These are phyloP conservation scores for Drosophila merina DNA, from an alignment of 2,888 invertebrate species.

Conservation along the genomic window DNA sequence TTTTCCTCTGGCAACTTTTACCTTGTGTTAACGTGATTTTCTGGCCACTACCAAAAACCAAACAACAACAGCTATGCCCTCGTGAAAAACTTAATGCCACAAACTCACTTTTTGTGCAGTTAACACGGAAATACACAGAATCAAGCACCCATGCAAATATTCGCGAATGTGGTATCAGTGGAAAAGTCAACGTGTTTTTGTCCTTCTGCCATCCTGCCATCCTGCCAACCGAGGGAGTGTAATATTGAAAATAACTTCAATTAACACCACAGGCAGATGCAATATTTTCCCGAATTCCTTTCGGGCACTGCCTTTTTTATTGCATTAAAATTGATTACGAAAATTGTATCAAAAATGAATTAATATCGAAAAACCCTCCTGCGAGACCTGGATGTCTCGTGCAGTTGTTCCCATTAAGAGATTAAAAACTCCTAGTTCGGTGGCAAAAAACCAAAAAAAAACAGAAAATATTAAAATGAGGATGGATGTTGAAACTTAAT, in stretches of 20 bases:
- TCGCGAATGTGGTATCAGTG: conserved; percentile 29
- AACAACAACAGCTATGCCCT: conserved; percentile 19
- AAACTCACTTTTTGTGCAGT: conserved; percentile 48
- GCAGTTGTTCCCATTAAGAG: conserved; percentile 2
- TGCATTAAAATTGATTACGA: conserved; percentile 12
- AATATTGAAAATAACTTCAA: conserved; percentile 69
- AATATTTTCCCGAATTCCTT: conserved; percentile 31
- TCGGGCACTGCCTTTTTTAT: conserved; percentile 10
- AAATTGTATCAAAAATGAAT: conserved; percentile 6
- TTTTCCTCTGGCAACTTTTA: conserved; percentile 16
- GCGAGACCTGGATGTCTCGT: background rate
- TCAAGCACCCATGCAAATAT: conserved; percentile 1
- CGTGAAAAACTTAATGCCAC: conserved; percentile 43
- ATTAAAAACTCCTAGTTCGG: background rate
- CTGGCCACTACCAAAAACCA: conserved; percentile 28
- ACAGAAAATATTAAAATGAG: too few species aligned
- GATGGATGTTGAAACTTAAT: too few species aligned
- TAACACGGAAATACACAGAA: conserved; percentile 12
- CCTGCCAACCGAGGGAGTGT: conserved; percentile 38
- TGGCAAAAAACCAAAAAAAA: too few species aligned
- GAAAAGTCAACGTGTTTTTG: conserved; percentile 55
- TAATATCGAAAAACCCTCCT: conserved; percentile 1
- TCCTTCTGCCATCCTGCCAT: conserved; percentile 17
- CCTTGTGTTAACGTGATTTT: conserved; percentile 34
- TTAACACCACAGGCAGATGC: conserved; percentile 25